Percentiles rank a stretch among this genome's conserved stretches.
phyloP scores from a whole-genome alignment of 2,797 vertebrate species.

The Staurois parvus region DNA sequence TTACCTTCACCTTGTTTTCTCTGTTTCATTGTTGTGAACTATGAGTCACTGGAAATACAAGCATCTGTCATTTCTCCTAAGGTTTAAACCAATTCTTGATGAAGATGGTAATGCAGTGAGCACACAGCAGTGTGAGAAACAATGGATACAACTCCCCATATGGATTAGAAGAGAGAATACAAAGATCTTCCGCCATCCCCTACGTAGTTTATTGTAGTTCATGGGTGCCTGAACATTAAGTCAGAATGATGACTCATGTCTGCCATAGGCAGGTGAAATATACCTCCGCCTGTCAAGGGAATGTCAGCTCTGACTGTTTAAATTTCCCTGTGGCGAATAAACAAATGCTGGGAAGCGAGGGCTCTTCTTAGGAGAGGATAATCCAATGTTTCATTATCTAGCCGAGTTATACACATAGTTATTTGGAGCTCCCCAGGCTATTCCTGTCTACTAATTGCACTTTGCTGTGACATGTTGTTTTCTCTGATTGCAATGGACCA shows the following conservation, averaged over 20 bases:
- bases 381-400: constrained; percentile 33
- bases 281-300: not conserved
- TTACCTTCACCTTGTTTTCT: constrained; percentile 15
- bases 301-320: constrained; percentile 5
- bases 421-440: constrained; percentile 3
- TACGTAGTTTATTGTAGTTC: constrained; percentile 6
- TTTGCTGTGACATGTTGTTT: not conserved
- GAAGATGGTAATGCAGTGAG: not conserved
- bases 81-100: constrained; percentile 7
- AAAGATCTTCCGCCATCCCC: not conserved
- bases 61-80: not conserved
- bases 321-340: constrained; percentile 39
- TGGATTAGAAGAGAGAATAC: constrained; percentile 6
- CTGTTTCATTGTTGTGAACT: not conserved
- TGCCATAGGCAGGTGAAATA: constrained; percentile 22
- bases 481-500: not conserved
- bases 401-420: not conserved
- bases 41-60: constrained; percentile 10
- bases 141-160: not conserved
- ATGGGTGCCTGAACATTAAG: not conserved
- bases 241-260: constrained; percentile 30
- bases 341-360: constrained; percentile 13
- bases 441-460: constrained; percentile 20
- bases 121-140: not conserved
- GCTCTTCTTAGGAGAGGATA: constrained; percentile 5